phyloP scores from a whole-genome alignment of 2,797 vertebrate species.

The Margarornis squamiger region DNA sequence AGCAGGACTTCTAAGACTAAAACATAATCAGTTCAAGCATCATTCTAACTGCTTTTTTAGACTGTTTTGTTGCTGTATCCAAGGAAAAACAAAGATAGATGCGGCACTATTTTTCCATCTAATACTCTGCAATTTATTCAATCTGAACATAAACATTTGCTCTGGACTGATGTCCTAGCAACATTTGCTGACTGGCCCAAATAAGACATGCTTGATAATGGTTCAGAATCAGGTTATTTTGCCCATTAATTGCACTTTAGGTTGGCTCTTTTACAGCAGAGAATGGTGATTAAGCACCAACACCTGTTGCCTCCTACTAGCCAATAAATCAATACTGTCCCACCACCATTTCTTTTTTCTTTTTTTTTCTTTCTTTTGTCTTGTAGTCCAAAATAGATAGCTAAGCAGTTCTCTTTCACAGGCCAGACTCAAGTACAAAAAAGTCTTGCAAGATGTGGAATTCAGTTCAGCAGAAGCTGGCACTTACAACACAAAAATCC shows the following conservation, averaged over 20 bases:
- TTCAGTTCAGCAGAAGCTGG: neutral
- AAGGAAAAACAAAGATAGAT: constrained; percentile 33
- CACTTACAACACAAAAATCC: neutral
- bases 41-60: constrained; percentile 6
- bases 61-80: constrained; percentile 32
- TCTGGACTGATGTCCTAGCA: constrained; percentile 18
- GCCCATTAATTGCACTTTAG: neutral
- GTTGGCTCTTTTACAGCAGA: neutral
- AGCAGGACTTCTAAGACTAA: constrained; percentile 8
- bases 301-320: neutral
- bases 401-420: neutral
- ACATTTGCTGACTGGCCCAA: neutral
- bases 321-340: neutral
- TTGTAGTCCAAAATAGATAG: neutral
- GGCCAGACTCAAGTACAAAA: neutral
- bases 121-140: constrained; percentile 23
- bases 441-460: neutral
- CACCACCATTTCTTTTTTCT: neutral
- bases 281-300: neutral
- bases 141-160: constrained; percentile 15
- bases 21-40: neutral
- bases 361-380: neutral
- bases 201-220: neutral
- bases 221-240: neutral
- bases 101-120: neutral